Percentiles rank a stretch among this genome's conserved stretches.
Evolutionary conservation across 2,797 vertebrate genomes (phyloP).

Genomic region (Gouania willdenowi): DNA sequence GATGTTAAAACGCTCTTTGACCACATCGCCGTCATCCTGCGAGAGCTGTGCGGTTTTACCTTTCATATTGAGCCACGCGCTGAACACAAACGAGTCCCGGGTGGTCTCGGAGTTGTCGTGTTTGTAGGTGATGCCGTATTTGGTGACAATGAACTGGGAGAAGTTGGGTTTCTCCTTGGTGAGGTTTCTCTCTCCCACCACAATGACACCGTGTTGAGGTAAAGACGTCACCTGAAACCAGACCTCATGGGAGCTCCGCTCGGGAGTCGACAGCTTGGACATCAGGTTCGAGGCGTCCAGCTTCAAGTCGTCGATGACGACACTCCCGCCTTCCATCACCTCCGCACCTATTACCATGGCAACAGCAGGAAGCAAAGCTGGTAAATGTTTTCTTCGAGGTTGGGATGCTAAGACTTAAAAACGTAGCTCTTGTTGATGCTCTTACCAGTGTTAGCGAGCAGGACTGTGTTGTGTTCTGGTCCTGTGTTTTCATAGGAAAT

Average conservation of each 20-base stretch:
- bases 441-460: slow-evolving; percentile 87
- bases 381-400: no score
- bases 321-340: slow-evolving; percentile 81
- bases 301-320: slow-evolving; percentile 80
- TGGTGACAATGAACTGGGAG: slow-evolving; percentile 84
- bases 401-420: no score
- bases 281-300: slow-evolving; percentile 87
- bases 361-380: no score
- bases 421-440: no score
- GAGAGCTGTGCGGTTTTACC: slow-evolving; percentile 74
- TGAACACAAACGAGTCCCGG: slow-evolving; percentile 81
- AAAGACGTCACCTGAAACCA: slow-evolving; percentile 86
- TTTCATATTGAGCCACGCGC: slow-evolving; percentile 83
- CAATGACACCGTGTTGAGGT: slow-evolving; percentile 79
- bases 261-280: slow-evolving; percentile 75
- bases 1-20: slow-evolving; percentile 85
- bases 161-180: slow-evolving; percentile 87
- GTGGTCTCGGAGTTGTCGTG: slow-evolving; percentile 87
- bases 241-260: slow-evolving; percentile 77
- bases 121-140: slow-evolving; percentile 82
- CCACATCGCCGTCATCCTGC: slow-evolving; percentile 59
- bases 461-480: slow-evolving; percentile 68
- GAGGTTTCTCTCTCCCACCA: slow-evolving; percentile 83
- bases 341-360: slow-evolving; percentile 68
- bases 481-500: slow-evolving; percentile 85